Evolutionary conservation across 2,797 vertebrate species (phyloP).

Genomic region (Clarias platycephalus): DNA sequence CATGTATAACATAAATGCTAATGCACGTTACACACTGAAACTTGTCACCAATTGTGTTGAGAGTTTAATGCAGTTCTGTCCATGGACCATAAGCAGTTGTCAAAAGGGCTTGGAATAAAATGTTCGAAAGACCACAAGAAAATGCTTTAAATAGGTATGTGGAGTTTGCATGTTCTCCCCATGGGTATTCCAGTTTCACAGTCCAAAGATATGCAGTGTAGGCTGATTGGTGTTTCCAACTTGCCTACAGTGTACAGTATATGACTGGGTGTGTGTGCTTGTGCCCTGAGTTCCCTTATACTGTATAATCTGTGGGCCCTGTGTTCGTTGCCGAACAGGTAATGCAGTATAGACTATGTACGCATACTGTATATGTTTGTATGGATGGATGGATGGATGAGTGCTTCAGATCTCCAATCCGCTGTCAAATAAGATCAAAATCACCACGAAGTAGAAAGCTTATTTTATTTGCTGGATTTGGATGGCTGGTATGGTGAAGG

Average conservation of each 20-base stretch:
- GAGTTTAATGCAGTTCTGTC: neutral
- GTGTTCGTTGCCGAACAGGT: too few relatives aligned
- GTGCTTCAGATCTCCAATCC: neutral
- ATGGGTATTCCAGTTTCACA: too few relatives aligned
- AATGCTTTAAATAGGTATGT: neutral
- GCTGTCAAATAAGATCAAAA: conserved; percentile 23
- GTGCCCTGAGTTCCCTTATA: too few relatives aligned
- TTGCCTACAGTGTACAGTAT: too few relatives aligned
- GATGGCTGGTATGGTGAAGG: neutral
- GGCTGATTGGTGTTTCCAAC: too few relatives aligned
- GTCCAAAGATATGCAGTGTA: too few relatives aligned
- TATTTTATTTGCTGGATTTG: conserved; percentile 13
- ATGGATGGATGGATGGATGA: too few relatives aligned
- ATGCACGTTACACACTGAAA: conserved; percentile 1
- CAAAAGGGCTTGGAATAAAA: neutral
- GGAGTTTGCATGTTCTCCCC: too few relatives aligned
- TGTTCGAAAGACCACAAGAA: neutral
- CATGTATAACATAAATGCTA: conserved; percentile 5
- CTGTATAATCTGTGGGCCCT: too few relatives aligned
- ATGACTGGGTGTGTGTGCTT: too few relatives aligned
- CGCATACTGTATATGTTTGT: too few relatives aligned
- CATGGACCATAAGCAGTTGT: neutral
- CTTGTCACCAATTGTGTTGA: conserved; percentile 6
- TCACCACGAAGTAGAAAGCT: neutral
- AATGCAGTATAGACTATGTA: too few relatives aligned